Percentiles rank a stretch among this genome's conserved stretches.
These are phyloP conservation scores for Temnothorax longispinosus DNA, from an alignment of 1,140 invertebrate species.

Conservation along the genomic window DNA sequence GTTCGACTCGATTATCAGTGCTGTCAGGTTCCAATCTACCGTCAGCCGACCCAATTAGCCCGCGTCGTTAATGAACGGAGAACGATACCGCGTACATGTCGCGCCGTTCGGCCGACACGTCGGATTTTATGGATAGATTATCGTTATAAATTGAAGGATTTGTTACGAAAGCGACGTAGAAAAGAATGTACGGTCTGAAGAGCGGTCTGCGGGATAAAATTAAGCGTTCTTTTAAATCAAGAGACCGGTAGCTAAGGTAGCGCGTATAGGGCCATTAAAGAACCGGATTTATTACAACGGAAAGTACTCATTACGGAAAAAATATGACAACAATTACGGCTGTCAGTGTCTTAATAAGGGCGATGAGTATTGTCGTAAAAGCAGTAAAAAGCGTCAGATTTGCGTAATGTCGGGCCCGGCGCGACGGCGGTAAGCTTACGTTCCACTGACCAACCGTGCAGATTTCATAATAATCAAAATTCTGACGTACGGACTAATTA, in stretches of 20 bases:
- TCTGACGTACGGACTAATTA: constrained; percentile 1
- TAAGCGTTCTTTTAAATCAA: constrained; percentile 54
- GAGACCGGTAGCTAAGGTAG: neutral
- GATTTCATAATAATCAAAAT: constrained; percentile 34
- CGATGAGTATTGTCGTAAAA: constrained; percentile 49
- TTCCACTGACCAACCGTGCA: neutral
- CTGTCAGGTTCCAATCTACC: constrained; percentile 51
- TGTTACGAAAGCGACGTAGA: constrained; percentile 8
- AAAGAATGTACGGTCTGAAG: neutral
- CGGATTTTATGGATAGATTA: neutral
- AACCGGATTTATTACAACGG: constrained; percentile 63
- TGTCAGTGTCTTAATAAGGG: constrained; percentile 64
- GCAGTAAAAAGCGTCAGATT: constrained; percentile 14
- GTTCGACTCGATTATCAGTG: constrained; percentile 43
- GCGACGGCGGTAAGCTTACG: neutral
- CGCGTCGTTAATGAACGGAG: constrained; percentile 55
- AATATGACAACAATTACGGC: constrained; percentile 65
- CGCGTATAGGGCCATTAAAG: constrained; percentile 29
- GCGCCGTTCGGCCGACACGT: neutral
- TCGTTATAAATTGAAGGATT: constrained; percentile 24
- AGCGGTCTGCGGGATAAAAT: neutral
- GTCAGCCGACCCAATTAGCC: constrained; percentile 53
- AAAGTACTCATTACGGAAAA: constrained; percentile 69
- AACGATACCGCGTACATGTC: constrained; percentile 9
- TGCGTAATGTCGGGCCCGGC: neutral